A percentile compares a stretch with the other conserved stretches of the same genome.
These are phyloP conservation scores for Hemibagrus guttatus DNA, from an alignment of 2,797 vertebrate species.

Conservation along the genomic window DNA sequence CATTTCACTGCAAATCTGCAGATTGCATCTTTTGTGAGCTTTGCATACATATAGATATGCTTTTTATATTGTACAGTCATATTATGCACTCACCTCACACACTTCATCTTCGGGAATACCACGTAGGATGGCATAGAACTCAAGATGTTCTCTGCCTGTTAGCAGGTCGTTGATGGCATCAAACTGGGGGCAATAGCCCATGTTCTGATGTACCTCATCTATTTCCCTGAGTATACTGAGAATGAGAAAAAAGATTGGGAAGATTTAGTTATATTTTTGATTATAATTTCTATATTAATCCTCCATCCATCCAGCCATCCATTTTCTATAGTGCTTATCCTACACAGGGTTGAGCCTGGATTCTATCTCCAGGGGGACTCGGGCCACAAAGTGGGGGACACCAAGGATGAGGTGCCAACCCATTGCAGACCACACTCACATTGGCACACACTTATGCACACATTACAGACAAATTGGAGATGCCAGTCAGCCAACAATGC, in stretches of 20 bases:
- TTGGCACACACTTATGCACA: too few species aligned
- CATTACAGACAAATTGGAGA: too few species aligned
- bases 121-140: constrained; percentile 91
- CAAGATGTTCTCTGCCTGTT: constrained; percentile 92
- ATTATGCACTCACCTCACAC: constrained; percentile 81
- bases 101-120: constrained; percentile 92
- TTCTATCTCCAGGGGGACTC: too few species aligned
- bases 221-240: constrained; percentile 89
- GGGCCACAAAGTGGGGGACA: too few species aligned
- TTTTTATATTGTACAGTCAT: neutral
- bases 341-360: too few species aligned
- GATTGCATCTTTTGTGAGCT: neutral
- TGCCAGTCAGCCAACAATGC: too few species aligned
- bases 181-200: constrained; percentile 98
- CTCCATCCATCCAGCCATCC: too few species aligned
- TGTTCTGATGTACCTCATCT: constrained; percentile 89
- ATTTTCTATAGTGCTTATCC: too few species aligned
- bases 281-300: neutral
- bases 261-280: neutral
- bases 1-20: neutral
- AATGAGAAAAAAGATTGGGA: constrained; percentile 20
- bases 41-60: neutral
- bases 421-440: too few species aligned
- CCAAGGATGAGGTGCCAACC: too few species aligned
- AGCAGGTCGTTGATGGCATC: constrained; percentile 94